phyloP scores from a whole-genome alignment of 2,797 vertebrate species.

The Heliangelus exortis region DNA sequence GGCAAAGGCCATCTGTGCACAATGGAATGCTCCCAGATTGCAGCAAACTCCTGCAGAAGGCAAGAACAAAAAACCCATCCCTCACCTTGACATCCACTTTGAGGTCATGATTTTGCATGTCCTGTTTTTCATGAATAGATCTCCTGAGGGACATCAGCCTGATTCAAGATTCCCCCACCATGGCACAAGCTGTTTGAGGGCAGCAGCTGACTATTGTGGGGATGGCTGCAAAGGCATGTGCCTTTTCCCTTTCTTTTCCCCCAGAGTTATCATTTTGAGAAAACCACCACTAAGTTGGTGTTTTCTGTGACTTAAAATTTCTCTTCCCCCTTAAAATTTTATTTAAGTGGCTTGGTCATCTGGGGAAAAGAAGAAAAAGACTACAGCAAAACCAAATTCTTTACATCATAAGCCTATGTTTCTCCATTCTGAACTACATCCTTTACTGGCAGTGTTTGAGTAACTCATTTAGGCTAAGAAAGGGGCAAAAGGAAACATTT shows the following conservation, averaged over 20 bases:
- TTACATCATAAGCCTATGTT: neutral
- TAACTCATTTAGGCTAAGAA: neutral
- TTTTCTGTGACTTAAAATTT: neutral
- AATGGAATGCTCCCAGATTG: neutral
- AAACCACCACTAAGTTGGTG: neutral
- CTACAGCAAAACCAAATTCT: neutral
- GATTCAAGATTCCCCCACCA: neutral
- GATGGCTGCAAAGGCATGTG: neutral
- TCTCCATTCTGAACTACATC: neutral
- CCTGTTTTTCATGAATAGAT: neutral
- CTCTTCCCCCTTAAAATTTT: neutral
- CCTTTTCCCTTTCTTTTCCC: neutral
- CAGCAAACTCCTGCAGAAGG: neutral
- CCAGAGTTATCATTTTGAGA: neutral
- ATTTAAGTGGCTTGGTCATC: neutral
- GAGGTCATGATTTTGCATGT: neutral
- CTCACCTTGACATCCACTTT: slow-evolving; percentile 30
- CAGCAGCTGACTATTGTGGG: neutral
- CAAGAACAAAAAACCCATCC: neutral
- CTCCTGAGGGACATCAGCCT: slow-evolving; percentile 30
- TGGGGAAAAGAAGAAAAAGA: neutral
- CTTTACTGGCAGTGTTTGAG: neutral
- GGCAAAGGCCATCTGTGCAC: neutral
- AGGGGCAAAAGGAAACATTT: neutral
- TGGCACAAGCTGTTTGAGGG: neutral